Percentiles rank a stretch among this genome's conserved stretches.
Conservation (phyloP, 2,888 invertebrate species). For the Erebia epiphron region DNA sequence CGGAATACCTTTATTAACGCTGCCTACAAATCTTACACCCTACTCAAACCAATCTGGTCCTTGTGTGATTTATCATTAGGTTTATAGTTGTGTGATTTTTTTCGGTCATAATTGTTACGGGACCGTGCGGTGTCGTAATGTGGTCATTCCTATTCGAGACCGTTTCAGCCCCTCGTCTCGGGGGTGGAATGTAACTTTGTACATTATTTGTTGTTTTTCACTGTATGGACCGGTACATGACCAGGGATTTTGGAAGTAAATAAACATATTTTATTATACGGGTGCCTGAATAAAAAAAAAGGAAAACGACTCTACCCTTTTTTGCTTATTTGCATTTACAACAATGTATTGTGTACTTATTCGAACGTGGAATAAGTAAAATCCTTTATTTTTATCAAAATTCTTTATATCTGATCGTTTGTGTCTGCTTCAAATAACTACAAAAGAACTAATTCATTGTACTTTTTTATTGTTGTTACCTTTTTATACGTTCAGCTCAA, state of each 20-base stretch:
- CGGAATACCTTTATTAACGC: slow-evolving; percentile 34
- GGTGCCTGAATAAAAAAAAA: slow-evolving; percentile 11
- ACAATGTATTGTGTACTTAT: background rate
- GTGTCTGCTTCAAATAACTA: background rate
- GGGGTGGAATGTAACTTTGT: slow-evolving; percentile 38
- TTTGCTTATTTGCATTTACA: slow-evolving; percentile 12
- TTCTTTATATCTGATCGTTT: background rate
- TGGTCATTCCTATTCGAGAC: slow-evolving; percentile 37
- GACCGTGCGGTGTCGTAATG: slow-evolving; percentile 34
- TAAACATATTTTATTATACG: slow-evolving; percentile 29
- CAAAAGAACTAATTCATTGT: slow-evolving; percentile 5
- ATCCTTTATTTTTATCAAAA: background rate
- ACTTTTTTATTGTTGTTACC: background rate
- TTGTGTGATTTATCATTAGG: slow-evolving; percentile 3
- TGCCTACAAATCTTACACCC: slow-evolving; percentile 12
- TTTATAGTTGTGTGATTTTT: slow-evolving; percentile 20
- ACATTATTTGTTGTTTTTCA: slow-evolving; percentile 40
- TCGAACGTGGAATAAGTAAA: slow-evolving; percentile 6
- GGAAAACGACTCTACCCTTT: slow-evolving; percentile 3
- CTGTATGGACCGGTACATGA: slow-evolving; percentile 35
- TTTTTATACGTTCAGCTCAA: background rate
- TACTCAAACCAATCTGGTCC: slow-evolving; percentile 4
- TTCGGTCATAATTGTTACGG: slow-evolving; percentile 33
- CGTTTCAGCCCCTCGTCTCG: slow-evolving; percentile 30
- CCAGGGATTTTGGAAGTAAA: slow-evolving; percentile 35